These are phyloP conservation scores for Idaea biselata DNA, from an alignment of 2,888 invertebrate genomes.

Conservation along the genomic window DNA sequence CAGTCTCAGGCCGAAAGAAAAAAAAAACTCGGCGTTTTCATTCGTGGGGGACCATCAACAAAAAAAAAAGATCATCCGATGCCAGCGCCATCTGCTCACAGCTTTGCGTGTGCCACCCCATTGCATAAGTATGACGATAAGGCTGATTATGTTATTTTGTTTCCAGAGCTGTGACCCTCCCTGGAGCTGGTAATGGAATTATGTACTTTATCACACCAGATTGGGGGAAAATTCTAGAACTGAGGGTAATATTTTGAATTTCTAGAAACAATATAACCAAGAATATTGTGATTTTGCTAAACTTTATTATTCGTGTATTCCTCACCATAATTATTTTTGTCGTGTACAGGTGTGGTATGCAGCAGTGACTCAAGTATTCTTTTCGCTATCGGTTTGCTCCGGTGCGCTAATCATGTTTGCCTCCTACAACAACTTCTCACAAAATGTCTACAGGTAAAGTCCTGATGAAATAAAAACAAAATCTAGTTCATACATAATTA, in stretches of 20 bases:
- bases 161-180: constrained; percentile 81
- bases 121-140: no score
- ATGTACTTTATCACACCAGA: constrained; percentile 89
- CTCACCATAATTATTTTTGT: constrained; percentile 9
- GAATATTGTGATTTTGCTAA: not conserved
- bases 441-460: constrained; percentile 84
- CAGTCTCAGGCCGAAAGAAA: no score
- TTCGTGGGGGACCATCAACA: no score
- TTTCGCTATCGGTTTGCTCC: constrained; percentile 87
- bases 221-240: constrained; percentile 86
- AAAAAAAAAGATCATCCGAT: no score
- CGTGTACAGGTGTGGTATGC: constrained; percentile 86
- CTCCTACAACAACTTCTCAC: constrained; percentile 87
- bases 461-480: not conserved
- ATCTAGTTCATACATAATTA: not conserved
- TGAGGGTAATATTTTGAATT: constrained; percentile 68
- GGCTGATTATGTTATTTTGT: not conserved
- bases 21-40: no score
- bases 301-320: not conserved
- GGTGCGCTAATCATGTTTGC: constrained; percentile 90
- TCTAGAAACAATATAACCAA: no score
- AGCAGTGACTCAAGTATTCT: constrained; percentile 90
- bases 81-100: no score
- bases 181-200: constrained; percentile 87
- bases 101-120: no score